Evolutionary conservation across 2,113 vertebrate genomes (phyloP).

Genomic region (Spea bombifrons): DNA sequence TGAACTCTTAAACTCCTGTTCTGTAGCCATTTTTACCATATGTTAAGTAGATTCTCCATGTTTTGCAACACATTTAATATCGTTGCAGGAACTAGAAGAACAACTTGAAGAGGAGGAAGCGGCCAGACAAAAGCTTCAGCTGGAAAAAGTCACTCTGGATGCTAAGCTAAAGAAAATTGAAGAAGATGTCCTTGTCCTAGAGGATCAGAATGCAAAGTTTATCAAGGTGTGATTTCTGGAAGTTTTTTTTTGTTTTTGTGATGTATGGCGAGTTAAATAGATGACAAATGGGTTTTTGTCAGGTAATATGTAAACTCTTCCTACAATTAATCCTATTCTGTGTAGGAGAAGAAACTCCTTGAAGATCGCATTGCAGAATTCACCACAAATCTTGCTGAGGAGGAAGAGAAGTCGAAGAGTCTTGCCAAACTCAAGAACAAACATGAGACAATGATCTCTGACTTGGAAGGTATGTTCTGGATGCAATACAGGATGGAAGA

Average conservation of each 20-base stretch:
- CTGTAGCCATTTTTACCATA: too few species aligned
- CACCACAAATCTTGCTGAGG: constrained; percentile 90
- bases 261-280: too few species aligned
- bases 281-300: too few species aligned
- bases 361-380: constrained; percentile 93
- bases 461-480: constrained; percentile 81
- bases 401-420: constrained; percentile 98
- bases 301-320: too few species aligned
- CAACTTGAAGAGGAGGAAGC: constrained; percentile 96
- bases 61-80: background rate
- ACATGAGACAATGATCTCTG: constrained; percentile 96
- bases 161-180: constrained; percentile 93
- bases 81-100: constrained; percentile 85
- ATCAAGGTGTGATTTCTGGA: constrained; percentile 72
- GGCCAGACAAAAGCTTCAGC: constrained; percentile 91
- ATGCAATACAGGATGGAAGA: too few species aligned
- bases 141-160: constrained; percentile 93
- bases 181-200: constrained; percentile 87
- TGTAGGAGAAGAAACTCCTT: constrained; percentile 90
- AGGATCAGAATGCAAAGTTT: constrained; percentile 92
- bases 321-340: background rate
- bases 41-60: too few species aligned
- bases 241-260: too few species aligned
- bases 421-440: constrained; percentile 96
- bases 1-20: too few species aligned